A percentile compares a stretch with the other conserved stretches of the same genome.
Evolutionary conservation across 2,797 vertebrate species (phyloP).

Genomic region (Gambelia wislizenii): DNA sequence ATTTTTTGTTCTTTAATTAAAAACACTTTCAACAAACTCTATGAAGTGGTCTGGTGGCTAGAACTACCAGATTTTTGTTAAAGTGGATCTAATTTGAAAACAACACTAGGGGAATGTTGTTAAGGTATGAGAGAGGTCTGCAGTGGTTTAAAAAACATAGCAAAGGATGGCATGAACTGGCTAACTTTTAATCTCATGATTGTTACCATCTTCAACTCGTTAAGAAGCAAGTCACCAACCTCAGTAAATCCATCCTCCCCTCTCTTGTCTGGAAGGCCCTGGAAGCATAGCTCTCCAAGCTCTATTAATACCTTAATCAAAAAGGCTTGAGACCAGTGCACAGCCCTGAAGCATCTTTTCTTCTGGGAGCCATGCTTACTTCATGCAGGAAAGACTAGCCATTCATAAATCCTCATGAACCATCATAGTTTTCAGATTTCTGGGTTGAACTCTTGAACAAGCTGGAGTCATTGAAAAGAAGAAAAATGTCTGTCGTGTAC

Average conservation of each 20-base stretch:
- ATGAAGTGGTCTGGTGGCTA: constrained; percentile 1
- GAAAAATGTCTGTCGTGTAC: constrained; percentile 44
- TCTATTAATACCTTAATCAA: constrained; percentile 37
- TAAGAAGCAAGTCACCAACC: background rate
- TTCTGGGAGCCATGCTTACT: constrained; percentile 54
- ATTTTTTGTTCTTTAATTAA: accelerated
- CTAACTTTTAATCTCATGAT: constrained; percentile 22
- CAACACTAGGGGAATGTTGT: constrained; percentile 16
- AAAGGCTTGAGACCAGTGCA: constrained; percentile 47
- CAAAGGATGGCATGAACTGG: constrained; percentile 14
- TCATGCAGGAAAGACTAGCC: constrained; percentile 57
- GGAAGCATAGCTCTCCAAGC: constrained; percentile 45
- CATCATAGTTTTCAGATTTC: constrained; percentile 39
- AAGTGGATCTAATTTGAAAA: background rate
- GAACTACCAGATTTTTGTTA: constrained; percentile 1
- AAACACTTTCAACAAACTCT: constrained; percentile 16
- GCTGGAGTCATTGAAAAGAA: constrained; percentile 57
- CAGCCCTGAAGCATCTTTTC: constrained; percentile 47
- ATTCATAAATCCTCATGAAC: constrained; percentile 43
- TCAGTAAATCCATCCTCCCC: constrained; percentile 37
- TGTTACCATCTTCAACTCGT: constrained; percentile 21
- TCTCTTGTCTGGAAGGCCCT: constrained; percentile 33
- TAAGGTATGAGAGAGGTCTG: constrained; percentile 5
- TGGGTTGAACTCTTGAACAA: constrained; percentile 52
- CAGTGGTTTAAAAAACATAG: constrained; percentile 37